Percentiles rank a stretch among this genome's conserved stretches.
These are phyloP conservation scores for Aspidiotus destructor DNA, from an alignment of 2,888 invertebrate species.

Conservation along the genomic window DNA sequence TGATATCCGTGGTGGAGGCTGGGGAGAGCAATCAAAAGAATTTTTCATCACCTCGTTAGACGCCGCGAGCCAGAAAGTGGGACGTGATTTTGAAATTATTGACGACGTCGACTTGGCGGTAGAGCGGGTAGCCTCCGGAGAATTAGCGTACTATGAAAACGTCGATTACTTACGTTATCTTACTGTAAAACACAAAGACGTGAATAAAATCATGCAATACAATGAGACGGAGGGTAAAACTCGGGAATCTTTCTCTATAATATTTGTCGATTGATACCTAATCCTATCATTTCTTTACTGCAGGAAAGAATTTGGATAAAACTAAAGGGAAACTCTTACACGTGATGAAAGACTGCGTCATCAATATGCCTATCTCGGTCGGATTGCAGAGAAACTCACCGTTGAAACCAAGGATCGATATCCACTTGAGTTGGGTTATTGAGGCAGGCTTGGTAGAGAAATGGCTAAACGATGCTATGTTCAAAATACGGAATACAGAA, in stretches of 20 bases:
- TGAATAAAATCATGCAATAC: conserved; percentile 17
- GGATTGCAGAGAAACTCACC: conserved; percentile 60
- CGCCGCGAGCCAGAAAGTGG: conserved; percentile 55
- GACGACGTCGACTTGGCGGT: conserved; percentile 52
- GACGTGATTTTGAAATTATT: conserved; percentile 51
- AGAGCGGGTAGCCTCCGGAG: conserved; percentile 56
- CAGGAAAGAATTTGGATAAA: conserved; percentile 15
- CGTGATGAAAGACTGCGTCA: conserved; percentile 70
- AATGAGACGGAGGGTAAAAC: conserved; percentile 21
- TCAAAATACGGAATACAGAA: conserved; percentile 46
- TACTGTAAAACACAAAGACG: conserved; percentile 43
- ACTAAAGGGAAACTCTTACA: conserved; percentile 46
- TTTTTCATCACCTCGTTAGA: conserved; percentile 64
- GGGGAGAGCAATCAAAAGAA: conserved; percentile 59
- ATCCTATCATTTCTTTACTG: conserved; percentile 4
- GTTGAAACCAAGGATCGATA: conserved; percentile 38
- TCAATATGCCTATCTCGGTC: conserved; percentile 69
- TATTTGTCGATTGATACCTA: background rate
- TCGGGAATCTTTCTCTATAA: background rate
- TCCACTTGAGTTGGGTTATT: conserved; percentile 50
- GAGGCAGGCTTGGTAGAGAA: conserved; percentile 69
- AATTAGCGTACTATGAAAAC: conserved; percentile 72
- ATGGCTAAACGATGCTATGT: conserved; percentile 67
- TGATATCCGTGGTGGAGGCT: conserved; percentile 56
- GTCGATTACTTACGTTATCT: conserved; percentile 58